phyloP scores from a whole-genome alignment of 2,113 vertebrate genomes.

The Myocastor coypus region DNA sequence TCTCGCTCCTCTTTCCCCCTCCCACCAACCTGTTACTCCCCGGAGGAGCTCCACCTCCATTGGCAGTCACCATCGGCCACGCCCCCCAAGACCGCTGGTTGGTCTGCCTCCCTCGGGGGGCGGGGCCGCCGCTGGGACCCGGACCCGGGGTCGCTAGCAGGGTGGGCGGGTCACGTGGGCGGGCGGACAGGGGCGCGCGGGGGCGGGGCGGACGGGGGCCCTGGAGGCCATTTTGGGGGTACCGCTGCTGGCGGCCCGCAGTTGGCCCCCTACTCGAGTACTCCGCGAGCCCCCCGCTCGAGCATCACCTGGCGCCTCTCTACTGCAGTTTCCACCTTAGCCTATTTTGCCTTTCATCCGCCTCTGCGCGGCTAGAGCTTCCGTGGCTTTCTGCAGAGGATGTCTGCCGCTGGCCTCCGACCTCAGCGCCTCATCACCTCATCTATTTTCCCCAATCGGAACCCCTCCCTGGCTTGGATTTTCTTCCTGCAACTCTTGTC shows the following conservation, averaged over 20 bases:
- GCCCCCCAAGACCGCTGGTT: constrained; percentile 58
- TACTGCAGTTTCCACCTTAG: neutral
- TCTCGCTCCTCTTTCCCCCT: neutral
- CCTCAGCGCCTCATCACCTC: neutral
- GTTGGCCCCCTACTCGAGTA: neutral
- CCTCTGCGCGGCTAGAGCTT: neutral
- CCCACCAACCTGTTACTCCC: constrained; percentile 82
- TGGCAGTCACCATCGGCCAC: constrained; percentile 46
- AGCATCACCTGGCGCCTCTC: constrained; percentile 37
- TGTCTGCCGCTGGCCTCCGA: neutral
- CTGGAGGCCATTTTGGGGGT: constrained; percentile 77
- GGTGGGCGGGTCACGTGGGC: constrained; percentile 55
- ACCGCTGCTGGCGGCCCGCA: neutral
- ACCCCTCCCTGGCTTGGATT: neutral
- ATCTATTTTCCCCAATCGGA: neutral
- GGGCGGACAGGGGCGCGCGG: constrained; percentile 26
- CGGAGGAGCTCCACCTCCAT: constrained; percentile 56
- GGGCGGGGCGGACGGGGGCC: constrained; percentile 36
- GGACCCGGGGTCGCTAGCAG: neutral
- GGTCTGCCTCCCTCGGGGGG: constrained; percentile 53
- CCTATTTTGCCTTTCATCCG: neutral
- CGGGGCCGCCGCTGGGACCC: neutral
- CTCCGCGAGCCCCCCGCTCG: neutral
- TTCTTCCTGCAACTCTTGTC: neutral
- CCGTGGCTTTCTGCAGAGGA: neutral